Evolutionary conservation across 2,113 vertebrate species (phyloP), one percentile per base, ranked within the genome.

Genomic region (Holacanthus passer): DNA sequence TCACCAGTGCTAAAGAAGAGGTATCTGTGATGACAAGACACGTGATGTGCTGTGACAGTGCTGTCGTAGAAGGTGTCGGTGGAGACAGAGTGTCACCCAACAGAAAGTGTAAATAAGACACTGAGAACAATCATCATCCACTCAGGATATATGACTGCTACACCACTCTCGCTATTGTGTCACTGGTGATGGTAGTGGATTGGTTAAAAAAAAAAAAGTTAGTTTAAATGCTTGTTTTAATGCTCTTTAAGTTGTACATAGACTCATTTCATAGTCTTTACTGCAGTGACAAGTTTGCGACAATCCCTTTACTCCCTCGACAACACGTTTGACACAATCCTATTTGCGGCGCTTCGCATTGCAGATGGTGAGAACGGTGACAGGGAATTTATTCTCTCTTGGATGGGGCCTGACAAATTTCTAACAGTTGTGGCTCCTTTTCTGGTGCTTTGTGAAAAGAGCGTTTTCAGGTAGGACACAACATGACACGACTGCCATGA

Each of bases 101-200:
- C 79, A 78, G 81, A 59, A 89, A 77, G 85, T 82, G 85, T 73
- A 84, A 90, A 90, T 80, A 87, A 84, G 77, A 88, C 71, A 56
- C 63, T 76, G 65, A 77, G 58, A 77, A 73, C 58, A 73, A 83
- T 77, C 60, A 39, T 71, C 37, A 29, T 53, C 65, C 65, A 6
- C 53, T 10, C 19, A 74, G 58, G 22, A 58, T 58, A 12, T 7
- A 20, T 16, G 35, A 37, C 20, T 66, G 20, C 39, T 41, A 17
- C 53, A 31, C 7, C 31, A 20, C 48, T 64, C 41, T 48, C 53
- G 29, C n/a, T 4, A 14, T 32, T 35, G 29, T 24, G 5, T 62
- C 50, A 50, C n/a, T 22, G n/a, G 2, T 35, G 24, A 65, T 66
- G 41, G 48, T 14, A 32, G 10, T 19, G 5, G 1, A n/a, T 32